Evolutionary conservation across 2,888 invertebrate species (phyloP), one percentile per base, ranked within the genome.

Genomic region (Hirtodrosophila duncani): DNA sequence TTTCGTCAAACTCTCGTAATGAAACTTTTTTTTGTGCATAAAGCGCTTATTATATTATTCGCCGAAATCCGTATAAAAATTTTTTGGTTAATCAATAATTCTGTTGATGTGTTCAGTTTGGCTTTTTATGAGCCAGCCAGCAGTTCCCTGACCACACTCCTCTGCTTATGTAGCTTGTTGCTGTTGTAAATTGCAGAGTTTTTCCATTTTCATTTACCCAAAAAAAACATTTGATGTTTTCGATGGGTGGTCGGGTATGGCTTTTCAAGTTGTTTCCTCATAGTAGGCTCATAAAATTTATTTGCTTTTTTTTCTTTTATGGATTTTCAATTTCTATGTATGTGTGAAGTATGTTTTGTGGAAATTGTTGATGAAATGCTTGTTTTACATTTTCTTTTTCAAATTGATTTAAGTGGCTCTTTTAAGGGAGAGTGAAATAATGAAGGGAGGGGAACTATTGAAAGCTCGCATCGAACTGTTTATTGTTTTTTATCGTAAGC

Each of bases 71-170:
- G n/a, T n/a, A n/a, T n/a, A n/a, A n/a, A n/a, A n/a, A 43, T 20
- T 16, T 23, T 57, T 49, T 38, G 42, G 57, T 34, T 67, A 62
- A 67, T 63, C 57, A 65, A 63, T 65, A 67, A 44, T 50, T 29
- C 34, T 29, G 3, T 17, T 36, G 9, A 30, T 49, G 27, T 27
- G 10, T 18, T 6, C 11, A 20, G 8, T 39, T 38, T 51, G 42
- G 30, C 23, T 23, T 24, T 9, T 37, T 56, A 38, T 30, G 29
- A 21, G 0, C 18, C 4, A 14, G 3, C 16, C 10, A 14, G 31
- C 11, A 27, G 23, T n/a, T n/a, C n/a, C n/a, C 17, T 8, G 26
- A 10, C n/a, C 10, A n/a, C 21, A 11, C 6, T 6, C 7, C 26
- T n/a, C n/a, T n/a, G n/a, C n/a, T n/a, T n/a, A n/a, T n/a, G n/a